Evolutionary conservation across 2,888 invertebrate species (phyloP).

Genomic region (Lottia gigantea): DNA sequence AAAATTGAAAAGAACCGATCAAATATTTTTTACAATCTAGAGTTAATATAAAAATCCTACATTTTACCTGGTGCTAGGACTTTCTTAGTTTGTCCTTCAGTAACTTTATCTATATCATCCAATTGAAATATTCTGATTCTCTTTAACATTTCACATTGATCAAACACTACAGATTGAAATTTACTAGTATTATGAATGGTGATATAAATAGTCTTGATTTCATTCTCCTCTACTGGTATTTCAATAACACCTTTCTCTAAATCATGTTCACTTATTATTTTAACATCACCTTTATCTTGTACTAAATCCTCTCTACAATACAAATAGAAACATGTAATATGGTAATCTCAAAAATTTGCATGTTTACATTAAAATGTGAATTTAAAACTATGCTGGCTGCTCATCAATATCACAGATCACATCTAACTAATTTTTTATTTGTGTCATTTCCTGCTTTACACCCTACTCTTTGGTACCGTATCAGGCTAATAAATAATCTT

Average conservation of each 20-base stretch:
- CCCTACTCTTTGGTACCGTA: too few relatives aligned
- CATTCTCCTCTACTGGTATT: slow-evolving; percentile 32
- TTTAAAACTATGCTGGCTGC: too few relatives aligned
- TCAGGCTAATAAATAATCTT: too few relatives aligned
- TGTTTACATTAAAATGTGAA: too few relatives aligned
- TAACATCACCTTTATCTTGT: slow-evolving; percentile 33
- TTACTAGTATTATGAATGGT: slow-evolving; percentile 34
- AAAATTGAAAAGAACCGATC: too few relatives aligned
- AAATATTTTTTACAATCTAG: neutral
- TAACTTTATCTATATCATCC: slow-evolving; percentile 38
- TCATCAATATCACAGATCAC: too few relatives aligned
- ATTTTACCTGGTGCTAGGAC: slow-evolving; percentile 39
- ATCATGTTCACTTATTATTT: slow-evolving; percentile 28
- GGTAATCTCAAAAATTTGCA: too few relatives aligned
- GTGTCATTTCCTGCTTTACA: too few relatives aligned
- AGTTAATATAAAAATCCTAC: neutral
- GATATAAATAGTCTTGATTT: slow-evolving; percentile 24
- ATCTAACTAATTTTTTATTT: too few relatives aligned
- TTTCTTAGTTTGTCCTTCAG: slow-evolving; percentile 32
- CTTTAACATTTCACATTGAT: slow-evolving; percentile 50
- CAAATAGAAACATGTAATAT: neutral
- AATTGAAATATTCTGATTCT: slow-evolving; percentile 45
- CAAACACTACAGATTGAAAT: slow-evolving; percentile 30
- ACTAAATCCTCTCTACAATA: slow-evolving; percentile 34
- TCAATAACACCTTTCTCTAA: slow-evolving; percentile 29